Percentiles rank a stretch among this genome's conserved stretches.
phyloP scores from a whole-genome alignment of 2,888 invertebrate species.

The Troides helena region DNA sequence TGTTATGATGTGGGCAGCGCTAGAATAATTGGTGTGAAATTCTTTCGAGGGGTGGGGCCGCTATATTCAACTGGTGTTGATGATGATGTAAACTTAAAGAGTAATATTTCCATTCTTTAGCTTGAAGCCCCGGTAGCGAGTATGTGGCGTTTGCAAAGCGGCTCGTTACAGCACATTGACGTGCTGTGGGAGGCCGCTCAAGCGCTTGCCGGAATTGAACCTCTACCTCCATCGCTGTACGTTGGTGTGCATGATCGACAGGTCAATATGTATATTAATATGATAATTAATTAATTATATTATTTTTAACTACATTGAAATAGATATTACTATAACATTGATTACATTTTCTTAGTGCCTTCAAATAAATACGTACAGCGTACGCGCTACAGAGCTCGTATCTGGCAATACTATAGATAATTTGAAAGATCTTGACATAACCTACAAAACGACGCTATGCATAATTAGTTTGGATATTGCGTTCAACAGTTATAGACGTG shows the following conservation, averaged over 20 bases:
- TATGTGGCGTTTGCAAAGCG: slow-evolving; percentile 89
- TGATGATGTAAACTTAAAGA: neutral
- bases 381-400: too few relatives aligned
- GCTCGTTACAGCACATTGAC: slow-evolving; percentile 84
- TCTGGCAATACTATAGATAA: too few relatives aligned
- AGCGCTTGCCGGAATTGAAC: slow-evolving; percentile 46
- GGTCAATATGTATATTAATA: slow-evolving; percentile 51
- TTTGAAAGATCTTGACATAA: too few relatives aligned
- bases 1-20: too few relatives aligned
- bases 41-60: too few relatives aligned
- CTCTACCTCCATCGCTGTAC: slow-evolving; percentile 84
- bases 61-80: neutral
- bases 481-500: too few relatives aligned
- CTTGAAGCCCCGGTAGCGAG: slow-evolving; percentile 91
- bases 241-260: slow-evolving; percentile 91
- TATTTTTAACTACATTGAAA: neutral
- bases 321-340: neutral
- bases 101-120: slow-evolving; percentile 60
- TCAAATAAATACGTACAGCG: too few relatives aligned
- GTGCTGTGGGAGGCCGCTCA: slow-evolving; percentile 83
- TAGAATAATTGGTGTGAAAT: too few relatives aligned
- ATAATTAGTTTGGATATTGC: too few relatives aligned
- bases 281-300: neutral
- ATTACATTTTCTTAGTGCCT: too few relatives aligned
- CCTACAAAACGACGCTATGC: too few relatives aligned